Conservation (phyloP, 1,140 invertebrate species). For the Bacillus rossius region DNA sequence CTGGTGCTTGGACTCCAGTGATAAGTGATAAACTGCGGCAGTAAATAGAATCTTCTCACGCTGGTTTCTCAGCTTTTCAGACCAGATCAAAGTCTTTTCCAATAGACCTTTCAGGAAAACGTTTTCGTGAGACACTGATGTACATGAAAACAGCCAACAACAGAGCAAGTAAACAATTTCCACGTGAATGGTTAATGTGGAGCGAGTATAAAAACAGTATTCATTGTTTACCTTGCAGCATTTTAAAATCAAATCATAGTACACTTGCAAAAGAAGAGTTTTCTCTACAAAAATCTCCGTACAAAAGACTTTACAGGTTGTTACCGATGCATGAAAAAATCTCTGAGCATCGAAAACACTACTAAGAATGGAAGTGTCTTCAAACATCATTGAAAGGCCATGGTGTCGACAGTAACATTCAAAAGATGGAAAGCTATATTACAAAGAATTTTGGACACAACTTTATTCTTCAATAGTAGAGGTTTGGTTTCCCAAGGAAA, state of each 20-base stretch:
- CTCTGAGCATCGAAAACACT: background rate
- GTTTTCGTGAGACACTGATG: constrained; percentile 8
- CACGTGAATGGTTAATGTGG: constrained; percentile 14
- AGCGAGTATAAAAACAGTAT: constrained; percentile 6
- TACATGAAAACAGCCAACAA: constrained; percentile 9
- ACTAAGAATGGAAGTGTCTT: too few species aligned
- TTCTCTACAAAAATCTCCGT: background rate
- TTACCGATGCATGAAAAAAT: constrained; percentile 4
- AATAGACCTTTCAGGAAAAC: constrained; percentile 1
- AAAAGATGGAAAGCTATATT: constrained; percentile 3
- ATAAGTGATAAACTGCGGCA: too few species aligned
- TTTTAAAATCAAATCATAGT: constrained; percentile 8
- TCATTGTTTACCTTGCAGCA: constrained; percentile 8
- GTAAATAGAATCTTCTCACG: too few species aligned
- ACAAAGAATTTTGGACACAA: constrained; percentile 1
- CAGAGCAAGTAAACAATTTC: constrained; percentile 5
- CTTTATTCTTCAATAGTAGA: too few species aligned
- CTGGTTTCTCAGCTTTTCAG: background rate
- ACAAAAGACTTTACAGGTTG: constrained; percentile 6
- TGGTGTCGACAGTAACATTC: too few species aligned
- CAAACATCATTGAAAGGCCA: too few species aligned
- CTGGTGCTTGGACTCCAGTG: too few species aligned
- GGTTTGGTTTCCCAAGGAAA: background rate
- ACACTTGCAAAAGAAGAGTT: constrained; percentile 4
- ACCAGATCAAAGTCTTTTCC: constrained; percentile 9